Conservation (phyloP, 1,140 invertebrate species). For the Rhizoglyphus robini region DNA sequence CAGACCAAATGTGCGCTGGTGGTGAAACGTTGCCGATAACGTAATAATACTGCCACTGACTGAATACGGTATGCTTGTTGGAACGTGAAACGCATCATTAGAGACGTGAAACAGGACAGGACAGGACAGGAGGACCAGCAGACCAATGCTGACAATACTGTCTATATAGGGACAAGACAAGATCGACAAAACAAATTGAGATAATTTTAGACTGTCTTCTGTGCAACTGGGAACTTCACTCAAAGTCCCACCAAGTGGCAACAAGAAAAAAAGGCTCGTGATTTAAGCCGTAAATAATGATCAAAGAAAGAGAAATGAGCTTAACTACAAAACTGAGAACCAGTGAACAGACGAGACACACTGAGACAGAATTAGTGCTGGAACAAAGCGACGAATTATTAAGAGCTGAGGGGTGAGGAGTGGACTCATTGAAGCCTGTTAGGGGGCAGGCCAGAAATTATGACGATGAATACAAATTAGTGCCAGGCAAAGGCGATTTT, state of each 20-base stretch:
- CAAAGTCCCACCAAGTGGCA: not conserved
- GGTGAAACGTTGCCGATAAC: no score
- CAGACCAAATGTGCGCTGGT: no score
- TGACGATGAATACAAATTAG: slow-evolving; percentile 10
- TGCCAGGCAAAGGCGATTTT: not conserved
- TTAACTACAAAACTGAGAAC: not conserved
- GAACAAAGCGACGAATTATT: not conserved
- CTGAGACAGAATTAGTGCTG: not conserved
- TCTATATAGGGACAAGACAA: not conserved
- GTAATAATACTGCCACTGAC: no score
- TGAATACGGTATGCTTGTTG: not conserved
- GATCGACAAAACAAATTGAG: slow-evolving; percentile 10
- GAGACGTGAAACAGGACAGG: not conserved
- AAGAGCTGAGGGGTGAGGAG: not conserved
- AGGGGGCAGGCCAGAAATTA: not conserved
- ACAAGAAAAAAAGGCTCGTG: not conserved
- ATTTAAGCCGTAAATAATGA: slow-evolving; percentile 19
- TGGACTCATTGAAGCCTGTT: not conserved
- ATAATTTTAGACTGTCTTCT: slow-evolving; percentile 4
- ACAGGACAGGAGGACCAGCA: not conserved
- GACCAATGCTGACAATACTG: no score
- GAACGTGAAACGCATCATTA: slow-evolving; percentile 14
- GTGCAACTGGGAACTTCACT: not conserved
- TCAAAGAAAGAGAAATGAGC: not conserved
- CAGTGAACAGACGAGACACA: not conserved